Evolutionary conservation across 1,140 invertebrate genomes (phyloP).

Genomic region (Drosophila sulfurigaster): DNA sequence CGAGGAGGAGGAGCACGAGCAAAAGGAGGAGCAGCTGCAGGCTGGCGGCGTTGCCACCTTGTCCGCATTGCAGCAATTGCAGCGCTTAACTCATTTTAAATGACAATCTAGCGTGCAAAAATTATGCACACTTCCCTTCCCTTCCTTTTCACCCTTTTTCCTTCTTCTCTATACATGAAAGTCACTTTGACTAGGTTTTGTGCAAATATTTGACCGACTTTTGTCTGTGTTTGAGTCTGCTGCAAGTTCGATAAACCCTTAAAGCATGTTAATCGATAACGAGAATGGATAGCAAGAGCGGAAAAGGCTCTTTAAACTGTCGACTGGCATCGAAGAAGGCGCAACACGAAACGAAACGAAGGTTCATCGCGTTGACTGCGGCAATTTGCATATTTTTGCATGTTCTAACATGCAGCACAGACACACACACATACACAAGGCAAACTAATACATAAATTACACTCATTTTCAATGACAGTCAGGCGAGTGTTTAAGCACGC

Average conservation of each 20-base stretch:
- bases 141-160: slow-evolving; percentile 14
- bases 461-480: slow-evolving; percentile 56
- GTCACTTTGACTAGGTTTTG: slow-evolving; percentile 14
- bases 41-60: slow-evolving; percentile 36
- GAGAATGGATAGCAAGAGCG: slow-evolving; percentile 20
- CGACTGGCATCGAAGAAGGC: slow-evolving; percentile 48
- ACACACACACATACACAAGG: slow-evolving; percentile 56
- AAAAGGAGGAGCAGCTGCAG: not conserved
- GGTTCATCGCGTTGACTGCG: slow-evolving; percentile 80
- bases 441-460: slow-evolving; percentile 62
- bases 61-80: slow-evolving; percentile 77
- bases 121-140: slow-evolving; percentile 57
- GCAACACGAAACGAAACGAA: slow-evolving; percentile 37
- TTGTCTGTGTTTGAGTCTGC: slow-evolving; percentile 18
- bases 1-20: not conserved
- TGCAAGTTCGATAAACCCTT: slow-evolving; percentile 75
- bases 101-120: slow-evolving; percentile 83
- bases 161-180: not conserved
- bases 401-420: slow-evolving; percentile 73
- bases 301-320: slow-evolving; percentile 73
- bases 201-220: slow-evolving; percentile 53
- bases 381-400: slow-evolving; percentile 83
- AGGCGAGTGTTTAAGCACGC: slow-evolving; percentile 61
- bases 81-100: slow-evolving; percentile 81
- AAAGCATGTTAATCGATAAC: slow-evolving; percentile 68